Conservation (phyloP, 1,140 invertebrate genomes). For the Magallana angulata region DNA sequence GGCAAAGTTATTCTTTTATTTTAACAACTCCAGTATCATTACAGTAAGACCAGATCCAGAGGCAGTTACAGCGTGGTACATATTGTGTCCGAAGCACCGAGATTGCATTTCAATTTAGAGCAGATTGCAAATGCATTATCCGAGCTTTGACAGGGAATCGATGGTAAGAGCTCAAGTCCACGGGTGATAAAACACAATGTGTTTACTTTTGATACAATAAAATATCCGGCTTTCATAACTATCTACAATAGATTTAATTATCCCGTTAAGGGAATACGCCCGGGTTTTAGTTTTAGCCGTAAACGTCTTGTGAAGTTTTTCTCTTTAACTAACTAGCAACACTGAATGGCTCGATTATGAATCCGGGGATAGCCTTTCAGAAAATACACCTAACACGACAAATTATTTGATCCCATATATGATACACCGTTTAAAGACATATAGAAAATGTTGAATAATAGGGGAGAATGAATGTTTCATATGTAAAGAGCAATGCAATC, state of each 20-base stretch:
- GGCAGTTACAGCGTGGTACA: not conserved
- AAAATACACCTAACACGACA: slow-evolving; percentile 14
- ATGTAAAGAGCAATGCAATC: not conserved
- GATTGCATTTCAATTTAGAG: slow-evolving; percentile 15
- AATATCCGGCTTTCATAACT: slow-evolving; percentile 33
- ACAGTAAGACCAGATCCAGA: not conserved
- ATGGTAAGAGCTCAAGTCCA: not conserved
- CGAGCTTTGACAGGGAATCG: slow-evolving; percentile 15
- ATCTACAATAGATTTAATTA: slow-evolving; percentile 35
- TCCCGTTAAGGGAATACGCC: slow-evolving; percentile 15
- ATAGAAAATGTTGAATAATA: not conserved
- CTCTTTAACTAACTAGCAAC: not conserved
- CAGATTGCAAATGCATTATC: slow-evolving; percentile 23
- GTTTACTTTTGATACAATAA: slow-evolving; percentile 34
- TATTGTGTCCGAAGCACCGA: slow-evolving; percentile 16
- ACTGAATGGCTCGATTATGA: not conserved
- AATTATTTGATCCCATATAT: not conserved
- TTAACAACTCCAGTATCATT: not conserved
- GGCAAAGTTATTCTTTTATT: no score
- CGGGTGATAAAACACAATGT: slow-evolving; percentile 20
- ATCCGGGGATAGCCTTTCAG: not conserved
- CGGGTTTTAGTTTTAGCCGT: not conserved
- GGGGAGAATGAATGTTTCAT: slow-evolving; percentile 1
- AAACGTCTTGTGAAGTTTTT: slow-evolving; percentile 4
- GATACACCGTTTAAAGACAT: slow-evolving; percentile 17